Evolutionary conservation across 2,888 invertebrate genomes (phyloP), one percentile per base, ranked within the genome.

Genomic region (Anagyrus pseudococci): DNA sequence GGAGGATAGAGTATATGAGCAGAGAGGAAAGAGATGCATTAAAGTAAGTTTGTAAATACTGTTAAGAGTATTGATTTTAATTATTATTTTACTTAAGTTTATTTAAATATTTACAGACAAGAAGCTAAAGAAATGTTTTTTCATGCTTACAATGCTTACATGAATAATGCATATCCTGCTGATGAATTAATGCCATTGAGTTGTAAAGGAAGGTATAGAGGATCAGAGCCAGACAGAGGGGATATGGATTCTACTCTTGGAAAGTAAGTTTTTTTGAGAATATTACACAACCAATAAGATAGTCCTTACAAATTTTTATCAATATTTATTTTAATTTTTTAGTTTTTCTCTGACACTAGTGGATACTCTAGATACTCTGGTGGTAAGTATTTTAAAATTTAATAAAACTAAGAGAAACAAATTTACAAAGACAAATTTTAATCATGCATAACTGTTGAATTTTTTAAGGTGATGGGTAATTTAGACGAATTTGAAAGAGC

Each of bases 171-270:
- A 15, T 99, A 94, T 83, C 98, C 98, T 56, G 98, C 98, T 19
- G 98, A 98, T 84, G 98, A 99, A 82, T 83, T 98, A 69, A 97
- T 98, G 98, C 98, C 98, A 1, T 84, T 98, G 40, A 94, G 93
- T 75, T 98, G 98, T 81, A 89, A 91, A 76, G 98, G 98, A 26
- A 84, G 98, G 57, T 95, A 90, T 82, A 85, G 96, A 72, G 97
- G 96, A 4, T 86, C 93, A 6, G 94, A 96, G 54, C 92, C 94
- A 3, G 91, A 92, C 69, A 85, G 98, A 52, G 98, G 98, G 2
- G 98, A 98, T 78, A 93, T 98, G 82, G 98, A 98, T 82, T 98
- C 98, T 80, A 89, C 92, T 40, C 85, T 98, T 68, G 98, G 98
- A 84, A 98, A 99, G 96, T 97, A 84, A 88, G 95, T 84, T 20